Evolutionary conservation across 2,888 invertebrate genomes (phyloP).

Genomic region (Leptothorax acervorum): DNA sequence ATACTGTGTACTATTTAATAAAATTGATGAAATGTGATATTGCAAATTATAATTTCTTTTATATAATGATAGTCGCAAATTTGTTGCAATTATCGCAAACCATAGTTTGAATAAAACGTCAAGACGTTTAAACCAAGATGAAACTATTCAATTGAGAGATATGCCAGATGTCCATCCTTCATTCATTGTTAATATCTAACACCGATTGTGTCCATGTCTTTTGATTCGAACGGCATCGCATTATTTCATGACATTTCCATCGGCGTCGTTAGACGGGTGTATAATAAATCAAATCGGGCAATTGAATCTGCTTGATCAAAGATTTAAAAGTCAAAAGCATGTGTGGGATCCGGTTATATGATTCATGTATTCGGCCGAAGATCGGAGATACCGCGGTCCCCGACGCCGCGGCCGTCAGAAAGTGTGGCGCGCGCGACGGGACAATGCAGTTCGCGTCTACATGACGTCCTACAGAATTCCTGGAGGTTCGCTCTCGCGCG

Average conservation of each 20-base stretch:
- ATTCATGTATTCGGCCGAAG: slow-evolving; percentile 51
- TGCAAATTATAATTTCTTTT: neutral
- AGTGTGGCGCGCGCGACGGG: slow-evolving; percentile 17
- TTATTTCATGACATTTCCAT: slow-evolving; percentile 49
- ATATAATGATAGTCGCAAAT: neutral
- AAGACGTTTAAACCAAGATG: slow-evolving; percentile 7
- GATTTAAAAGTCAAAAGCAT: slow-evolving; percentile 47
- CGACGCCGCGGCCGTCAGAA: slow-evolving; percentile 20
- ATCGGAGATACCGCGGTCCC: slow-evolving; percentile 28
- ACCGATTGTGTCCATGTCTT: slow-evolving; percentile 21
- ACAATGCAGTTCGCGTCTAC: slow-evolving; percentile 42
- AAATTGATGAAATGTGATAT: neutral
- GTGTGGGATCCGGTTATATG: slow-evolving; percentile 50
- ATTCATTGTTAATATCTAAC: slow-evolving; percentile 37
- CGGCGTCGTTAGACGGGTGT: slow-evolving; percentile 45
- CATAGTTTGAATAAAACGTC: neutral
- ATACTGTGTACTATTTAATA: neutral
- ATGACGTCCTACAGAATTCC: slow-evolving; percentile 42
- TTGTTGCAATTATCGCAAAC: neutral
- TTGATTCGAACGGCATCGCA: slow-evolving; percentile 17
- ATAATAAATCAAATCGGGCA: slow-evolving; percentile 54
- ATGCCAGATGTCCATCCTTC: slow-evolving; percentile 4
- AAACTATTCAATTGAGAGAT: slow-evolving; percentile 16
- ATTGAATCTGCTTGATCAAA: slow-evolving; percentile 34
- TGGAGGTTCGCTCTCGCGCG: slow-evolving; percentile 9